Conservation (phyloP, 2,113 vertebrate genomes). For the Salvelinus fontinalis region DNA sequence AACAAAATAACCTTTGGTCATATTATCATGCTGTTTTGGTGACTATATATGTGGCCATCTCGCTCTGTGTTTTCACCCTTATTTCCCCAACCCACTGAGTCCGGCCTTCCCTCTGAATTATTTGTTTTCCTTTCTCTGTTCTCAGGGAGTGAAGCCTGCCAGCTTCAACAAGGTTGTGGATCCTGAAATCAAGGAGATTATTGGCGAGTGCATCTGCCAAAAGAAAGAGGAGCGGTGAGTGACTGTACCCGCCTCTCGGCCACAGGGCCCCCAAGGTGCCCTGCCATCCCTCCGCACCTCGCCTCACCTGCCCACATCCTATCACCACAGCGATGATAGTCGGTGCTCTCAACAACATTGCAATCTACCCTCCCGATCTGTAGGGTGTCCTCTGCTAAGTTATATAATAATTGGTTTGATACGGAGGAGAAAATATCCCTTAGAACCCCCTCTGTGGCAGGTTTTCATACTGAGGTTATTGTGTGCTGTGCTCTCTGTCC, state of each 20-base stretch:
- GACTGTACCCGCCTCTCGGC: constrained; percentile 4
- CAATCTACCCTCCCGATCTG: constrained; percentile 36
- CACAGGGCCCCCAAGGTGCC: constrained; percentile 35
- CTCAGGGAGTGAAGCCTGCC: constrained; percentile 92
- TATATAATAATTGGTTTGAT: constrained; percentile 45
- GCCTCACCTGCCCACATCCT: constrained; percentile 19
- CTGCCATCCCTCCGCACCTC: constrained; percentile 35
- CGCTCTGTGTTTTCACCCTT: too few relatives aligned
- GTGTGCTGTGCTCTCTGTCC: constrained; percentile 7
- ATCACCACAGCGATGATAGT: constrained; percentile 39
- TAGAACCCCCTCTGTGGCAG: constrained; percentile 12
- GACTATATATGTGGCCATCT: too few relatives aligned
- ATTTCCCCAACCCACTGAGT: too few relatives aligned
- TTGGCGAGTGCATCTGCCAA: constrained; percentile 96
- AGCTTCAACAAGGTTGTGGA: constrained; percentile 94
- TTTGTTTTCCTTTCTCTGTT: constrained; percentile 42
- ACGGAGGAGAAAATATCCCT: constrained; percentile 21
- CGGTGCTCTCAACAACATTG: constrained; percentile 42
- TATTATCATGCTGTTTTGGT: too few relatives aligned
- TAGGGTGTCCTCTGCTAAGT: constrained; percentile 32
- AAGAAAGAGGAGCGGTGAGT: constrained; percentile 95
- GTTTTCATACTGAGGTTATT: constrained; percentile 14
- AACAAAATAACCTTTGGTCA: too few relatives aligned
- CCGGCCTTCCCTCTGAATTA: neutral
- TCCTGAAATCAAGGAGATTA: constrained; percentile 96